phyloP scores from a whole-genome alignment of 2,888 invertebrate species.

The Campoplex capitator region DNA sequence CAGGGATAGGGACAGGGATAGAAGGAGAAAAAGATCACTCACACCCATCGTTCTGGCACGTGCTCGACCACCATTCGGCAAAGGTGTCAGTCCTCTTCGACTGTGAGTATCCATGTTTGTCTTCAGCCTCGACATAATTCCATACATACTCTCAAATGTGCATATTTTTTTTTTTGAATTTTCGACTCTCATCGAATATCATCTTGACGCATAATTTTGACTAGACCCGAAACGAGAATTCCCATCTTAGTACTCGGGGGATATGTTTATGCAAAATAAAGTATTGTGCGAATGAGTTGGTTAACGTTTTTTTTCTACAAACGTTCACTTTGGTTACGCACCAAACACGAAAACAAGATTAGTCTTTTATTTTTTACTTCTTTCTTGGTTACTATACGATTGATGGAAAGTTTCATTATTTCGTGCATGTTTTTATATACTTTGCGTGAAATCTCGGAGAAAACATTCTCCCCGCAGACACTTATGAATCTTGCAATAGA shows the following conservation, averaged over 20 bases:
- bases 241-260: constrained; percentile 68
- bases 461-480: too few relatives aligned
- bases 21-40: constrained; percentile 83
- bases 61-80: constrained; percentile 84
- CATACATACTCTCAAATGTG: too few relatives aligned
- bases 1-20: constrained; percentile 76
- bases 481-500: background rate
- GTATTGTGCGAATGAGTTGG: constrained; percentile 44
- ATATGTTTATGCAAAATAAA: constrained; percentile 74
- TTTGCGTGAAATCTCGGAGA: too few relatives aligned
- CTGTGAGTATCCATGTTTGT: constrained; percentile 80
- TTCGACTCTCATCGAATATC: background rate
- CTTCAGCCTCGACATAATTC: background rate
- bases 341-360: constrained; percentile 42
- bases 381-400: too few relatives aligned
- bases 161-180: too few relatives aligned
- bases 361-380: background rate
- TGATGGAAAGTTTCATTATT: too few relatives aligned
- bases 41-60: constrained; percentile 84
- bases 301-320: constrained; percentile 26
- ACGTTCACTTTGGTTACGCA: constrained; percentile 40
- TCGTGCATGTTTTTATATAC: too few relatives aligned
- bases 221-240: constrained; percentile 71
- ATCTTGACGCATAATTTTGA: constrained; percentile 71
- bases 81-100: constrained; percentile 84